Evolutionary conservation across 2,797 vertebrate species (phyloP), one percentile per base, ranked within the genome.

Genomic region (Anisognathus igniventris): DNA sequence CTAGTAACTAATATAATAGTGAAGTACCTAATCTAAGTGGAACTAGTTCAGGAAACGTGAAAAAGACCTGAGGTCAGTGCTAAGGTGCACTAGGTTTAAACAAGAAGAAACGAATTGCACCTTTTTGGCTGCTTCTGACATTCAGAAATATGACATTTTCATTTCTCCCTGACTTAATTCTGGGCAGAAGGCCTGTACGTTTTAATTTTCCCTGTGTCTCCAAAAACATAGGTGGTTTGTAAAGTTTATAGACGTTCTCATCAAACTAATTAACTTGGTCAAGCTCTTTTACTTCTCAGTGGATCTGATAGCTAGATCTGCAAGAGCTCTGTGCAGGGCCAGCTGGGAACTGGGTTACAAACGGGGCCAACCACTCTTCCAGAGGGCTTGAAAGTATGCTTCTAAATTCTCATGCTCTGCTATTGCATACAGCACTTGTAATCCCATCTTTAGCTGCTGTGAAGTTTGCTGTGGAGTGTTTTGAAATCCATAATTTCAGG

Each of bases 361-460:
- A 68, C 8, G 10, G 28, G 9, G 5, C 5, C 39, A 81, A 19
- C 4, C 22, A 27, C 6, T 64, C 21, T 31, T 90, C 30, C 0
- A 0, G 67, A 89, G 42, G 16, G 6, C 14, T 87, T 67, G 23
- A 58, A 80, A n/a, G 10, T 12, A 40, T 11, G 5, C 3, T 37
- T 56, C 48, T 37, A 45, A 72, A 50, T 15, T 53, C 57, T 72
- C 35, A 14, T 21, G 6, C 5, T 61, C 30, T 79, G 24, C 14
- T 84, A 2, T 10, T 67, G 33, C 48, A 71, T 23, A 28, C 0
- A 0, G 10, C 8, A 31, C 23, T 4, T 70, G 20, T 14, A 47
- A 16, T 64, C 64, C 54, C 35, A n/a, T 37, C 25, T 86, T 67
- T 16, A 78, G 23, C 24, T 71, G 10, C 33, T 40, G 31, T 78